phyloP scores from a whole-genome alignment of 2,888 invertebrate genomes.

The Stratiomys singularior region DNA sequence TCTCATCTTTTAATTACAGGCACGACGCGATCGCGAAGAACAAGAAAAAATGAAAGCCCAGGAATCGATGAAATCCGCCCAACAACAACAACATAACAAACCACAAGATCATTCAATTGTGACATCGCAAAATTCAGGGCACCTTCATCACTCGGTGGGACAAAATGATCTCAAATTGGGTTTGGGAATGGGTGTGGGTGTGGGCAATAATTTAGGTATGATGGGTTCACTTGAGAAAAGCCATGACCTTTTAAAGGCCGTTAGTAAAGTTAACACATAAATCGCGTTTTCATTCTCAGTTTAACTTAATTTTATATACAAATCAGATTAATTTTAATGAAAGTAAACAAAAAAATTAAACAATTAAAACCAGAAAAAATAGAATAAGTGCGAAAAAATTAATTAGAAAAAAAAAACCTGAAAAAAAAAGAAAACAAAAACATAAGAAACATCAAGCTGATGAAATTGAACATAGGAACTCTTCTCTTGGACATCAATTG shows the following conservation, averaged over 20 bases:
- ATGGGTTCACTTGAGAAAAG: conserved; percentile 66
- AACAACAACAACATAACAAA: conserved; percentile 70
- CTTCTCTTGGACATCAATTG: conserved; percentile 9
- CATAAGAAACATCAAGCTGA: conserved; percentile 42
- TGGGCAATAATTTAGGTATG: conserved; percentile 66
- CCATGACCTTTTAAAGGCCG: conserved; percentile 65
- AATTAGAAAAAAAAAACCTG: conserved; percentile 6
- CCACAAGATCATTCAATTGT: conserved; percentile 62
- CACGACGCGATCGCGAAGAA: conserved; percentile 88
- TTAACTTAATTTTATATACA: conserved; percentile 52
- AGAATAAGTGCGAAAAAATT: conserved; percentile 10
- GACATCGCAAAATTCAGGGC: conserved; percentile 63
- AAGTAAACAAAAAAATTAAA: conserved; percentile 2
- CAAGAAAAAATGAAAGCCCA: conserved; percentile 92
- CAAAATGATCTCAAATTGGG: conserved; percentile 66
- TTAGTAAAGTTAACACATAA: conserved; percentile 67
- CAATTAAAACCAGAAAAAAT: not conserved
- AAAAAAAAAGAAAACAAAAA: not conserved
- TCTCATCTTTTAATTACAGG: conserved; percentile 61
- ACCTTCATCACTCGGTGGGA: conserved; percentile 65
- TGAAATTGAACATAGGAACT: conserved; percentile 22
- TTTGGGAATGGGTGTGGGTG: conserved; percentile 63
- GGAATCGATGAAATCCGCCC: conserved; percentile 87
- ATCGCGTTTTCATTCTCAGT: conserved; percentile 55
- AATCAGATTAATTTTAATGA: too few relatives aligned